Evolutionary conservation across 2,797 vertebrate species (phyloP).

Genomic region (Pseudomugil tenellus): DNA sequence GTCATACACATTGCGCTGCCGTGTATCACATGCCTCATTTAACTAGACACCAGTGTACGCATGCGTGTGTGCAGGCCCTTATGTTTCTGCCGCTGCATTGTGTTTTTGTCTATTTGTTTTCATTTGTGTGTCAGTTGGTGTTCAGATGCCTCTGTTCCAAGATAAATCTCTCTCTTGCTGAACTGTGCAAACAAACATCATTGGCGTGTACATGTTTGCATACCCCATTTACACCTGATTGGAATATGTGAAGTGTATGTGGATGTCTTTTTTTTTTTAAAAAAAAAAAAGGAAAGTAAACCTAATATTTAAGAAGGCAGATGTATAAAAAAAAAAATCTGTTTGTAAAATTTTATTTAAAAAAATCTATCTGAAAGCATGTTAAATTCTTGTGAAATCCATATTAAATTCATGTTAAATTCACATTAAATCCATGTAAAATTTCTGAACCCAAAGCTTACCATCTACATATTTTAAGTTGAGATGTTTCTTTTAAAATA

Average conservation of each 20-base stretch:
- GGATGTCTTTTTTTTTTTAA: conserved; percentile 1
- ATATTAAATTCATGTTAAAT: background rate
- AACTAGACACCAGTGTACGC: conserved; percentile 51
- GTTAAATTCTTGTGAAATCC: no score
- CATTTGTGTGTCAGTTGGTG: conserved; percentile 56
- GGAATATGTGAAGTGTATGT: conserved; percentile 5
- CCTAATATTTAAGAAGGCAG: background rate
- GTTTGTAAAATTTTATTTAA: background rate
- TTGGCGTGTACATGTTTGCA: conserved; percentile 19
- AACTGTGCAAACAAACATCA: conserved; percentile 30
- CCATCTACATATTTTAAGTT: background rate
- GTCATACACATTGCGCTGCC: conserved; percentile 71
- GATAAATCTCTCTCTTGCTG: conserved; percentile 48
- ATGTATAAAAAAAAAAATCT: conserved; percentile 4
- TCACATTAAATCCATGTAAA: no score
- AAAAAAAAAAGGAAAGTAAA: background rate
- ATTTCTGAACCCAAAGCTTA: background rate
- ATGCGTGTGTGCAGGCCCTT: conserved; percentile 45
- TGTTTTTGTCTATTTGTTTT: conserved; percentile 54
- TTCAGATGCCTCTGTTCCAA: conserved; percentile 42
- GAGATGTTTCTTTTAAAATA: no score
- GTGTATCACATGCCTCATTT: conserved; percentile 78
- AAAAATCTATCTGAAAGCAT: no score
- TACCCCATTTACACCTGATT: conserved; percentile 27
- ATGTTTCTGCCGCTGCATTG: conserved; percentile 50